phyloP scores from a whole-genome alignment of 2,113 vertebrate species.

The Ctenomys sociabilis region DNA sequence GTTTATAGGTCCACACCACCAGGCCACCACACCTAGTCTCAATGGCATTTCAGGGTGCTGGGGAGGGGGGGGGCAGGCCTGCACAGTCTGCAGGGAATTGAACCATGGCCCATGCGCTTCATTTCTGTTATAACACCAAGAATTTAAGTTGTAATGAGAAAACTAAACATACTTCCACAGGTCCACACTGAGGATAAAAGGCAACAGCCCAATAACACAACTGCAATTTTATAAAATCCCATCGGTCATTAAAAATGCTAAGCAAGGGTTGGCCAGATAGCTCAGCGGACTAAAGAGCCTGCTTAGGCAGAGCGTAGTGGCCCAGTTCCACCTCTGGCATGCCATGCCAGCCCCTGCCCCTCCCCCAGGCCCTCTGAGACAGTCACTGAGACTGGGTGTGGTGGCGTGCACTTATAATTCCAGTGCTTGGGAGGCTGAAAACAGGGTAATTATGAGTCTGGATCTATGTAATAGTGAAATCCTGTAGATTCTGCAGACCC shows the following conservation, averaged over 20 bases:
- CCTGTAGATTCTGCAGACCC: too few relatives aligned
- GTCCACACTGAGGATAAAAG: slow-evolving; percentile 42
- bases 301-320: too few relatives aligned
- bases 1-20: too few relatives aligned
- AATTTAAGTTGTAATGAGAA: slow-evolving; percentile 41
- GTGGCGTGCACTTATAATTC: not conserved
- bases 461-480: too few relatives aligned
- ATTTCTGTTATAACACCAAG: not conserved
- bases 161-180: not conserved
- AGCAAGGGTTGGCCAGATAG: not conserved
- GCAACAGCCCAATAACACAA: not conserved
- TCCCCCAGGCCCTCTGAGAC: not conserved
- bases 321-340: too few relatives aligned
- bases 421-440: not conserved
- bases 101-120: too few relatives aligned
- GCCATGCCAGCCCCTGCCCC: too few relatives aligned
- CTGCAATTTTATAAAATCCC: not conserved
- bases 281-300: too few relatives aligned
- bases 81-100: too few relatives aligned
- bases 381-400: not conserved
- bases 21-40: too few relatives aligned
- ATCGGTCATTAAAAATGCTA: slow-evolving; percentile 36
- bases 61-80: too few relatives aligned
- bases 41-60: too few relatives aligned
- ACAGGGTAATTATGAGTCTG: not conserved